Evolutionary conservation across 2,113 vertebrate genomes (phyloP).

Genomic region (Zapus hudsonius): DNA sequence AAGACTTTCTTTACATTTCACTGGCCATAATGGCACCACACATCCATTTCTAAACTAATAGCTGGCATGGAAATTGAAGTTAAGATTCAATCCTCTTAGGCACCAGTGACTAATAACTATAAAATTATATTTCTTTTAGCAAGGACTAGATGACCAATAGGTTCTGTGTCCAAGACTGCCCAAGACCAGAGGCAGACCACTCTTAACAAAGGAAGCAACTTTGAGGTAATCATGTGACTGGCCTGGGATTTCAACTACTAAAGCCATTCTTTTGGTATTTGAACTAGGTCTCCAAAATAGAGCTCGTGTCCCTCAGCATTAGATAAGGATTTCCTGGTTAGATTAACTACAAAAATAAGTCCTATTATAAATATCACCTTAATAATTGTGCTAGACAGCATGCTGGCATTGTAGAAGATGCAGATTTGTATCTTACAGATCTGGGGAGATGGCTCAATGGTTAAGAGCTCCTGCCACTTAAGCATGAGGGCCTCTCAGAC

Average conservation of each 20-base stretch:
- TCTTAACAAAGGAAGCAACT: neutral
- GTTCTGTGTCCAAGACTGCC: neutral
- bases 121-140: neutral
- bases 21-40: neutral
- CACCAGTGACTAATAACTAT: neutral
- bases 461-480: too few species aligned
- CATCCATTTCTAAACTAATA: constrained; percentile 6
- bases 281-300: neutral
- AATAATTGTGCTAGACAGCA: neutral
- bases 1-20: neutral
- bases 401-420: too few species aligned
- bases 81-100: neutral
- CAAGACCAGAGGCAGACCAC: neutral
- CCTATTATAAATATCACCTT: neutral
- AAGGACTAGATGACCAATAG: neutral
- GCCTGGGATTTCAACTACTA: neutral
- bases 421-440: too few species aligned
- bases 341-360: neutral
- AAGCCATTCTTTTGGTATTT: neutral
- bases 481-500: too few species aligned
- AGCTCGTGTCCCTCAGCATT: neutral
- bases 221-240: neutral
- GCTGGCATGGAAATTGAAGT: neutral
- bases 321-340: neutral
- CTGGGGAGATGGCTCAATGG: too few species aligned